phyloP scores from a whole-genome alignment of 1,140 invertebrate species.

The Hyles euphorbiae region DNA sequence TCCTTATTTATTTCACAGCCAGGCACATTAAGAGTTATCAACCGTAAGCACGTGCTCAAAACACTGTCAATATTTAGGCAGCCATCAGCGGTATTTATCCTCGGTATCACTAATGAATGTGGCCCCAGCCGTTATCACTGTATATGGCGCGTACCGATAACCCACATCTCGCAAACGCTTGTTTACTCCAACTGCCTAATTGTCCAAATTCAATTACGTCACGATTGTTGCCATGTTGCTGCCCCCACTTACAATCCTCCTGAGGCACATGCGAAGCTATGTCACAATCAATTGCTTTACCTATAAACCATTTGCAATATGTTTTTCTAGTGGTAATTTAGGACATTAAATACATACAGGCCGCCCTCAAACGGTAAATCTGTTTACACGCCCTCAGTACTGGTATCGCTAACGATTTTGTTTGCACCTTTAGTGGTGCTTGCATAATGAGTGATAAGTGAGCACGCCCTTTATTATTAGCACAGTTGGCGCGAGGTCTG shows the following conservation, averaged over 20 bases:
- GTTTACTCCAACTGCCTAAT: slow-evolving; percentile 39
- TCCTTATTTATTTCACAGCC: no score
- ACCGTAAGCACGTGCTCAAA: slow-evolving; percentile 2
- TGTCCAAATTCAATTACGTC: slow-evolving; percentile 46
- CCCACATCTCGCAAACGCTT: slow-evolving; percentile 34
- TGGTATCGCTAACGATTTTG: slow-evolving; percentile 40
- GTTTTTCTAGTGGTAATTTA: slow-evolving; percentile 5
- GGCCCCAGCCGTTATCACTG: slow-evolving; percentile 21
- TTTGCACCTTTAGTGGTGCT: slow-evolving; percentile 34
- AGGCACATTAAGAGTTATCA: no score
- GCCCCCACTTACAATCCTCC: slow-evolving; percentile 25
- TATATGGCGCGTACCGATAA: slow-evolving; percentile 31
- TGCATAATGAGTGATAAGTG: slow-evolving; percentile 45
- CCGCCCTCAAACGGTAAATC: slow-evolving; percentile 14
- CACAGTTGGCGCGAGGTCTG: slow-evolving; percentile 10
- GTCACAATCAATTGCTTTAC: slow-evolving; percentile 20
- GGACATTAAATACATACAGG: no score
- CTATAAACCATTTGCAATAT: slow-evolving; percentile 27
- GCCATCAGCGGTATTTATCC: slow-evolving; percentile 18
- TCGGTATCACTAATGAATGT: slow-evolving; percentile 20
- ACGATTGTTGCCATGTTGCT: slow-evolving; percentile 26
- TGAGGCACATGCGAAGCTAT: slow-evolving; percentile 21
- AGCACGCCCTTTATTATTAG: slow-evolving; percentile 36
- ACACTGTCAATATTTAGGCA: slow-evolving; percentile 14
- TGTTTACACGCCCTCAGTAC: no score